Percentiles rank a stretch among this genome's conserved stretches.
phyloP scores from a whole-genome alignment of 2,888 invertebrate genomes.

The Halictus ligatus region DNA sequence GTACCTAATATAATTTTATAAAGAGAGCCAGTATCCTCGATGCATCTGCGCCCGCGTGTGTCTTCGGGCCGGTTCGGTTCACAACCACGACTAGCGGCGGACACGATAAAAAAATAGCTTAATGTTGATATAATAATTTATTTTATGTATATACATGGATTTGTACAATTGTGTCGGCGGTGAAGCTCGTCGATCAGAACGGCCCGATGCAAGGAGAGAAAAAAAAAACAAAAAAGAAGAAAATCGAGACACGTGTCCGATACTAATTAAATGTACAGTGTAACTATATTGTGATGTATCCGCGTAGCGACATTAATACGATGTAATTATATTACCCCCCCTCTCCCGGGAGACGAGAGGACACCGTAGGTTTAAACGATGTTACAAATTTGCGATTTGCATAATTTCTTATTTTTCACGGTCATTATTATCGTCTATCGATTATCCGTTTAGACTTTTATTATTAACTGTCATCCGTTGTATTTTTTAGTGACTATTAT shows the following conservation, averaged over 20 bases:
- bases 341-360: slow-evolving; percentile 40
- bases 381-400: slow-evolving; percentile 65
- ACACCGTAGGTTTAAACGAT: slow-evolving; percentile 70
- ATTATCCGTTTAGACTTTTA: slow-evolving; percentile 67
- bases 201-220: slow-evolving; percentile 61
- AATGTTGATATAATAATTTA: slow-evolving; percentile 84
- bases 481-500: slow-evolving; percentile 64
- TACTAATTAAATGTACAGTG: slow-evolving; percentile 83
- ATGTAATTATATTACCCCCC: slow-evolving; percentile 75
- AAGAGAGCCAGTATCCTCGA: slow-evolving; percentile 84
- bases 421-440: slow-evolving; percentile 67
- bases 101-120: slow-evolving; percentile 80
- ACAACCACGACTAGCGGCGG: slow-evolving; percentile 71
- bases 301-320: slow-evolving; percentile 77
- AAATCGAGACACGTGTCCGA: slow-evolving; percentile 71
- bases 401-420: slow-evolving; percentile 68
- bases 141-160: slow-evolving; percentile 83
- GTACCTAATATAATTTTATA: slow-evolving; percentile 84
- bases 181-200: slow-evolving; percentile 63
- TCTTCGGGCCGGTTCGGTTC: slow-evolving; percentile 59
- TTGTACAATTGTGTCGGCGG: slow-evolving; percentile 80
- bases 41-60: slow-evolving; percentile 72
- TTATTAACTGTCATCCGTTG: slow-evolving; percentile 61
- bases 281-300: slow-evolving; percentile 84
- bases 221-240: background rate